A percentile compares a stretch with the other conserved stretches of the same genome.
Evolutionary conservation across 2,113 vertebrate species (phyloP).

Genomic region (Vombatus ursinus): DNA sequence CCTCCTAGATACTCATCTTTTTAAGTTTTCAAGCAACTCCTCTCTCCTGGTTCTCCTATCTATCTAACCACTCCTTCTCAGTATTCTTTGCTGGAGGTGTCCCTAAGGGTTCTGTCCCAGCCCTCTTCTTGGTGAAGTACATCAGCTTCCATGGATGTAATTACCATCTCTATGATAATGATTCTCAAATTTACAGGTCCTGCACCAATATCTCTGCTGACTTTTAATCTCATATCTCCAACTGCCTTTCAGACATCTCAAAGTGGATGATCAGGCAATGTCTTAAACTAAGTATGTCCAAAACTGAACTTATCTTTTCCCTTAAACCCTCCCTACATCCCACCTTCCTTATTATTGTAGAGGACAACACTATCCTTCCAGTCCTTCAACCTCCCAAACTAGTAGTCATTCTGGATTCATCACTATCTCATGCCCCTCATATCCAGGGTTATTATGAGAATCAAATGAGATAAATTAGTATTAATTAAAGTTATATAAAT

Average conservation of each 20-base stretch:
- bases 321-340: neutral
- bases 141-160: neutral
- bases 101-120: neutral
- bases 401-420: neutral
- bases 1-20: neutral
- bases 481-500: neutral
- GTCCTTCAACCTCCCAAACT: neutral
- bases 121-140: neutral
- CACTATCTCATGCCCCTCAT: neutral
- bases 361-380: neutral
- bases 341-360: neutral
- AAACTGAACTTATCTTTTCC: neutral
- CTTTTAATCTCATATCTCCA: neutral
- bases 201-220: neutral
- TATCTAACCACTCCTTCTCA: neutral
- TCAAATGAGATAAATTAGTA: neutral
- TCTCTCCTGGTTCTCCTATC: neutral
- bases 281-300: neutral
- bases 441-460: neutral
- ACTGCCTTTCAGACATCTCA: neutral
- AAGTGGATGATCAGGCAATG: neutral
- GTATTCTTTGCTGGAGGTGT: neutral
- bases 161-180: neutral
- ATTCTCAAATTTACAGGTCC: neutral
- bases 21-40: neutral